Evolutionary conservation across 1,140 invertebrate species (phyloP).

Genomic region (Eupristina koningsbergeri): DNA sequence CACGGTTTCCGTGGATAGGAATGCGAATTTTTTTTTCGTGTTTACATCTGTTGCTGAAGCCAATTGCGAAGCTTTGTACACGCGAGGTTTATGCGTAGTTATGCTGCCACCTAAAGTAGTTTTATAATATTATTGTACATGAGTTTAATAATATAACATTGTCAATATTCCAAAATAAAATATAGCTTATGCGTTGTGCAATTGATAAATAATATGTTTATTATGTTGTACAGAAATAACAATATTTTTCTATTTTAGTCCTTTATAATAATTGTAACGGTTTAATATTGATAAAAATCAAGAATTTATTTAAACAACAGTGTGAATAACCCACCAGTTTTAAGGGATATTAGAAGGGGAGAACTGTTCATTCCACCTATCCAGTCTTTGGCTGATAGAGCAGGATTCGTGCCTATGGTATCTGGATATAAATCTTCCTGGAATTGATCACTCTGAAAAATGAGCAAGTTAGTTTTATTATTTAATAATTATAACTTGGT

Average conservation of each 20-base stretch:
- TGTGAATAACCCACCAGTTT: constrained; percentile 80
- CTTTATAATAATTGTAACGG: too few relatives aligned
- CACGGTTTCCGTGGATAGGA: constrained; percentile 85
- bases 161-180: too few relatives aligned
- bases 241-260: too few relatives aligned
- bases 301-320: background rate
- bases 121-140: too few relatives aligned
- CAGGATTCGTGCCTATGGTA: constrained; percentile 86
- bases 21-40: constrained; percentile 88
- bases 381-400: constrained; percentile 91
- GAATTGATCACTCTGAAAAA: constrained; percentile 80
- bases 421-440: constrained; percentile 95
- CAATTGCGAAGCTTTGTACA: constrained; percentile 74
- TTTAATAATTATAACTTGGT: background rate
- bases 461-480: background rate
- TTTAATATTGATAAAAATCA: too few relatives aligned
- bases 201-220: too few relatives aligned
- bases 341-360: constrained; percentile 88
- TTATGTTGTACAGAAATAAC: too few relatives aligned
- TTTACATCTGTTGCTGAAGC: constrained; percentile 78
- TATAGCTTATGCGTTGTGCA: too few relatives aligned
- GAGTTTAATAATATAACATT: too few relatives aligned
- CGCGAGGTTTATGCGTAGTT: constrained; percentile 81
- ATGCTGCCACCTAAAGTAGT: constrained; percentile 77
- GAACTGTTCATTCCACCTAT: constrained; percentile 86